A percentile compares a stretch with the other conserved stretches of the same genome.
These are phyloP conservation scores for Margarornis squamiger DNA, from an alignment of 2,797 vertebrate species.

Conservation along the genomic window DNA sequence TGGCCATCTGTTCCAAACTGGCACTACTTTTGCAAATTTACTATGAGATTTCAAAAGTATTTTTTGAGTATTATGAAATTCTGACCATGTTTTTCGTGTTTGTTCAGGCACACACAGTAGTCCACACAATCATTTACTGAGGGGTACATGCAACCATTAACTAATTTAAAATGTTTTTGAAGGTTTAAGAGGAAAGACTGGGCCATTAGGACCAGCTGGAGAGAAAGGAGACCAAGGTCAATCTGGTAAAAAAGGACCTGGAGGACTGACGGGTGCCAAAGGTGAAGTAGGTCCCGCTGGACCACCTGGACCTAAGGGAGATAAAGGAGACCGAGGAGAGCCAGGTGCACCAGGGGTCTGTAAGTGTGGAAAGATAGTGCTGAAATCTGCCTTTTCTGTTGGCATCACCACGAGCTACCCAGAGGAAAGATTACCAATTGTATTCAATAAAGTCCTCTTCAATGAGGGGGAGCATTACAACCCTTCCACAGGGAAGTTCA, in stretches of 20 bases:
- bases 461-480: constrained; percentile 94
- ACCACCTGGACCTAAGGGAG: constrained; percentile 83
- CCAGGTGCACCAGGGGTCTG: constrained; percentile 86
- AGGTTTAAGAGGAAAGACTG: constrained; percentile 91
- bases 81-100: not conserved
- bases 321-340: constrained; percentile 86
- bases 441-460: constrained; percentile 95
- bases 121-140: constrained; percentile 1
- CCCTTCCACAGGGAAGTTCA: constrained; percentile 91
- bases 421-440: constrained; percentile 87
- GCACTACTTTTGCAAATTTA: not conserved
- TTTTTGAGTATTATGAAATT: not conserved
- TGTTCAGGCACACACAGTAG: constrained; percentile 32
- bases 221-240: constrained; percentile 89
- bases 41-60: not conserved
- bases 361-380: constrained; percentile 89
- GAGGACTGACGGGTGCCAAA: constrained; percentile 80
- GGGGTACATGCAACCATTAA: not conserved
- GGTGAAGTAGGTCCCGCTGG: constrained; percentile 83
- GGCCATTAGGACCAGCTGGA: constrained; percentile 86
- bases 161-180: constrained; percentile 71
- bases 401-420: constrained; percentile 98
- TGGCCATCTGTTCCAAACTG: not conserved
- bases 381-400: constrained; percentile 94
- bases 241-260: constrained; percentile 89